Base-by-base conservation (phyloP, 1,140 invertebrate species). In the Helicorthomorpha holstii region DNA sequence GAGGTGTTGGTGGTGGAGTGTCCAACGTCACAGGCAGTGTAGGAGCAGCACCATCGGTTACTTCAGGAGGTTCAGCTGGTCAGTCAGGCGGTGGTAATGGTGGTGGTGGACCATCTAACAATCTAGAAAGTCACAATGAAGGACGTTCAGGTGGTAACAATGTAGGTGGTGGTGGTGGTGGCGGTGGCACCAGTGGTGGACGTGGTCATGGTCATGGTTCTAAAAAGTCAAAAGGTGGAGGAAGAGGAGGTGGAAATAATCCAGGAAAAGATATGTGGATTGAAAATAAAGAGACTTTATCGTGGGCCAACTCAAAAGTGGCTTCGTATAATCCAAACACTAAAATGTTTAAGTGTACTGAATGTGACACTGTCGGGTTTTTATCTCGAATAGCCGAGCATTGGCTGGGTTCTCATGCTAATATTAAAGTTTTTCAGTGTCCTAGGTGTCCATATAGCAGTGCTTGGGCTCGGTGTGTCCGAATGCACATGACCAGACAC, bases 401-500 rank as follows among this genome's bases (percentile, higher is more conserved):
- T 63, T 89, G 84, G 75, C 71, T 86, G 26, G 83, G 83, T 27
- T 77, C 82, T 4, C 85, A 87, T 64, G 82, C 80, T 16, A 78
- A 80, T 66, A 68, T 81, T 26, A 70, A 80, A 52, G 79, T 80
- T 41, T 83, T 83, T 71, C 70, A 80, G 64, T 79, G 81, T 68
- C 74, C 79, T 50, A 71, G 78, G 53, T 78, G 83, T 73, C 73
- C 80, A 3, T 83, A 82, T 63, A 78, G 78, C 48, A 80, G 78
- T 59, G 78, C 79, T 14, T 83, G 80, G 80, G 79, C 79, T 54
- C 72, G 80, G 38, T 81, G 79, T 65, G 80, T 83, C 27, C 73
- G 80, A 47, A 75, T 79, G 70, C 81, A 83, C 65, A 69, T 83
- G 52, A 76, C 75, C 41, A 67, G 80, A 52, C 80, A 82, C 61